phyloP scores from a whole-genome alignment of 2,888 invertebrate genomes.

The Sisyra terminalis region DNA sequence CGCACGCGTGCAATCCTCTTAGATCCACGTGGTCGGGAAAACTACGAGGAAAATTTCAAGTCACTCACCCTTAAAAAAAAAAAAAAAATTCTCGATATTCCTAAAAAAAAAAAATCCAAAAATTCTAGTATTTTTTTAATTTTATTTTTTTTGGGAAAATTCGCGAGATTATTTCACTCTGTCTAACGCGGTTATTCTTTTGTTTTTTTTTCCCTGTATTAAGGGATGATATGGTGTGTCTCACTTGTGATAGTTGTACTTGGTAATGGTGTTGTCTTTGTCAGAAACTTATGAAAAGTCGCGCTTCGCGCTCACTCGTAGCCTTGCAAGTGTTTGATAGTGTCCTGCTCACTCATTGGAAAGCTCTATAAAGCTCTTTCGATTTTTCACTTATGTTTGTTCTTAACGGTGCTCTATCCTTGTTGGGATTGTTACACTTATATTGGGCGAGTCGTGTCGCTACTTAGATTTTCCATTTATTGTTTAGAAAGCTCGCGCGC shows the following conservation, averaged over 20 bases:
- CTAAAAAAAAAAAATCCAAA: too few species aligned
- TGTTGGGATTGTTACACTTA: background rate
- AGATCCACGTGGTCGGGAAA: too few species aligned
- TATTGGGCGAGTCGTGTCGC: background rate
- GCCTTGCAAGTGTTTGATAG: background rate
- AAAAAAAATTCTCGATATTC: too few species aligned
- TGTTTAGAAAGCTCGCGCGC: background rate
- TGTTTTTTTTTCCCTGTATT: background rate
- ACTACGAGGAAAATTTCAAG: too few species aligned
- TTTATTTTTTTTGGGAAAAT: background rate
- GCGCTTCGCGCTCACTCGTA: background rate
- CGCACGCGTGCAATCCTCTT: too few species aligned
- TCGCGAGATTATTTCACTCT: background rate
- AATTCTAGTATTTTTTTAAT: too few species aligned
- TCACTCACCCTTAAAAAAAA: too few species aligned
- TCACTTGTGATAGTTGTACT: background rate
- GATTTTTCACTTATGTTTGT: conserved; percentile 2
- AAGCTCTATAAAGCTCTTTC: background rate
- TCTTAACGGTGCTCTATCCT: background rate
- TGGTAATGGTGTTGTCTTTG: background rate
- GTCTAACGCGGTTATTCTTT: background rate
- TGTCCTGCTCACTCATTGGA: background rate
- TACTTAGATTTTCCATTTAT: conserved; percentile 5
- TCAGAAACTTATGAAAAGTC: background rate
- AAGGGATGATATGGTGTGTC: background rate